These are phyloP conservation scores for Hypsopygia costalis DNA, from an alignment of 2,888 invertebrate species.

Conservation along the genomic window DNA sequence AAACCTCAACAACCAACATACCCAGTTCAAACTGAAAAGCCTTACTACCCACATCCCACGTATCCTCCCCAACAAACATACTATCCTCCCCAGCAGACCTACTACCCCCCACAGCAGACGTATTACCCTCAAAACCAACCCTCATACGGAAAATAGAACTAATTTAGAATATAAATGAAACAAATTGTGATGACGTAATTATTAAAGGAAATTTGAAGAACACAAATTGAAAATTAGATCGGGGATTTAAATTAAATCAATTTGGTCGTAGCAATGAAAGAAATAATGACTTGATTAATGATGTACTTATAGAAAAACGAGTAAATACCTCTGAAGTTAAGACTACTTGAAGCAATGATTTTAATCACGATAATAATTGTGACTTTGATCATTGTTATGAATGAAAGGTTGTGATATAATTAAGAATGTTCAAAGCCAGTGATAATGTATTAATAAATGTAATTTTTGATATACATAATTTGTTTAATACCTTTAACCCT, in stretches of 20 bases:
- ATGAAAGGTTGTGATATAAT: slow-evolving; percentile 38
- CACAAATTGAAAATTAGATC: no score
- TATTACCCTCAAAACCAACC: slow-evolving; percentile 25
- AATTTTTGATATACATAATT: slow-evolving; percentile 28
- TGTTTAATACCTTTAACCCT: slow-evolving; percentile 16
- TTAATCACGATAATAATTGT: slow-evolving; percentile 65
- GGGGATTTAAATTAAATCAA: no score
- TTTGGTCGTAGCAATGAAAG: no score
- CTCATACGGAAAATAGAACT: slow-evolving; percentile 24
- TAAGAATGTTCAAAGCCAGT: slow-evolving; percentile 37
- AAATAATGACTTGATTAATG: not conserved
- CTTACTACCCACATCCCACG: slow-evolving; percentile 16
- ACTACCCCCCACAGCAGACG: slow-evolving; percentile 23
- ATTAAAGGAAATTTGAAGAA: no score
- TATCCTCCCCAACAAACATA: slow-evolving; percentile 19
- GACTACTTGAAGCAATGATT: slow-evolving; percentile 40
- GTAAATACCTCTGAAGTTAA: not conserved
- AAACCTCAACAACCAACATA: slow-evolving; percentile 29
- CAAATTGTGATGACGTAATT: not conserved
- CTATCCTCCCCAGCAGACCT: slow-evolving; percentile 19
- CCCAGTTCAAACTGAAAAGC: slow-evolving; percentile 18
- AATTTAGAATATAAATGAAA: not conserved
- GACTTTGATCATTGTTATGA: slow-evolving; percentile 57
- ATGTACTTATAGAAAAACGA: not conserved
- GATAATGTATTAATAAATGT: slow-evolving; percentile 44